These are phyloP conservation scores for Notodonta ziczac DNA, from an alignment of 2,888 invertebrate species.

Conservation along the genomic window DNA sequence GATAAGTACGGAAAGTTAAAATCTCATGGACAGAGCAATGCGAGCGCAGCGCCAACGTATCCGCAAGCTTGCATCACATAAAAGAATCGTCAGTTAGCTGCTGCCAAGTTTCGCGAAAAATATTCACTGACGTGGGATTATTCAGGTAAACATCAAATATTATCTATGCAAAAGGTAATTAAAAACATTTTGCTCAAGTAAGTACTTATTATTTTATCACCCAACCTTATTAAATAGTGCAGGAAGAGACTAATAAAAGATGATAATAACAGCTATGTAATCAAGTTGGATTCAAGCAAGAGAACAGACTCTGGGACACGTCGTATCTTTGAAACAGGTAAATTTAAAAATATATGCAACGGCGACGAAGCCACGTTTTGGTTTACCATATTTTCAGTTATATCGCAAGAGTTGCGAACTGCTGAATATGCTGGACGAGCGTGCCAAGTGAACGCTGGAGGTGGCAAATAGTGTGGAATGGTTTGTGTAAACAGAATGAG, in stretches of 20 bases:
- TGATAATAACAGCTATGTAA: no score
- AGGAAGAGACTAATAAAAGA: neutral
- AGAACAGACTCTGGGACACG: no score
- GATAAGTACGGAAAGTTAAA: neutral
- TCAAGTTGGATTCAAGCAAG: neutral
- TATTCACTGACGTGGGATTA: no score
- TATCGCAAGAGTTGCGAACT: neutral
- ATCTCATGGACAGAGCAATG: neutral
- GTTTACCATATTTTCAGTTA: neutral
- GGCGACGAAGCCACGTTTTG: neutral
- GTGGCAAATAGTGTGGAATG: constrained; percentile 1
- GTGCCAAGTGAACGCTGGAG: neutral
- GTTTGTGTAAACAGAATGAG: neutral
- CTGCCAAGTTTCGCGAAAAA: no score
- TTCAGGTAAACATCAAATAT: no score
- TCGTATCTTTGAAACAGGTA: no score
- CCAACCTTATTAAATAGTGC: no score
- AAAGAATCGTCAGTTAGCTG: no score
- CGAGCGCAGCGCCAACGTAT: neutral
- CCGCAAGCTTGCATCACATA: neutral
- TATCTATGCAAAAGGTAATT: no score
- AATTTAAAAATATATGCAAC: no score
- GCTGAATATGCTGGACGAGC: neutral
- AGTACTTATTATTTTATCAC: no score
- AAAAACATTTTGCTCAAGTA: no score